phyloP scores from a whole-genome alignment of 2,888 invertebrate species.

The Drosophila picticornis region DNA sequence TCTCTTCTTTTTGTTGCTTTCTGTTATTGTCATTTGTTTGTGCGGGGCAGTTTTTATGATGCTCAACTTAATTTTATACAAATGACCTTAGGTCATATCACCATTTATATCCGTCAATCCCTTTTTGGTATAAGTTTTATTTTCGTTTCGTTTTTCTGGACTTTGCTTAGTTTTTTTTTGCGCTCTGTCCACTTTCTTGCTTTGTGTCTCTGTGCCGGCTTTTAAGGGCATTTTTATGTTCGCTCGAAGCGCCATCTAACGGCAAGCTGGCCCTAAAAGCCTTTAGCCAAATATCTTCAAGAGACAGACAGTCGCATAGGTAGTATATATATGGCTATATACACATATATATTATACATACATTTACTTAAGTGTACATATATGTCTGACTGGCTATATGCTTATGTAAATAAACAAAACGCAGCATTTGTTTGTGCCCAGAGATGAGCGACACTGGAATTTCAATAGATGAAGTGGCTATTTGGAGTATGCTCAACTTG shows the following conservation, averaged over 20 bases:
- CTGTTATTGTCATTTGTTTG: conserved; percentile 66
- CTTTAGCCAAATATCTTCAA: conserved; percentile 80
- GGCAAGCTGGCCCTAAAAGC: conserved; percentile 76
- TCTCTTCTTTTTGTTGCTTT: conserved; percentile 20
- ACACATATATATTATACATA: conserved; percentile 26
- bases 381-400: conserved; percentile 40
- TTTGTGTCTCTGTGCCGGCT: conserved; percentile 56
- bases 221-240: conserved; percentile 80
- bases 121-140: conserved; percentile 80
- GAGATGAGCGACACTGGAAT: conserved; percentile 61
- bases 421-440: conserved; percentile 63
- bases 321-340: conserved; percentile 35
- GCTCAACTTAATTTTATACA: conserved; percentile 81
- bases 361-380: conserved; percentile 30
- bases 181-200: conserved; percentile 35
- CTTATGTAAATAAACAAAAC: conserved; percentile 73
- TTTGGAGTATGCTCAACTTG: conserved; percentile 2
- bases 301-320: conserved; percentile 61
- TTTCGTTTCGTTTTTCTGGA: conserved; percentile 68
- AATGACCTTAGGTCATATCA: conserved; percentile 80
- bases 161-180: conserved; percentile 12
- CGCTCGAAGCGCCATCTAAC: conserved; percentile 78
- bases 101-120: conserved; percentile 81
- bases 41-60: conserved; percentile 66
- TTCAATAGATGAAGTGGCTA: conserved; percentile 58